A percentile compares a stretch with the other conserved stretches of the same genome.
Evolutionary conservation across 1,140 invertebrate genomes (phyloP).

Genomic region (Myzus persicae): DNA sequence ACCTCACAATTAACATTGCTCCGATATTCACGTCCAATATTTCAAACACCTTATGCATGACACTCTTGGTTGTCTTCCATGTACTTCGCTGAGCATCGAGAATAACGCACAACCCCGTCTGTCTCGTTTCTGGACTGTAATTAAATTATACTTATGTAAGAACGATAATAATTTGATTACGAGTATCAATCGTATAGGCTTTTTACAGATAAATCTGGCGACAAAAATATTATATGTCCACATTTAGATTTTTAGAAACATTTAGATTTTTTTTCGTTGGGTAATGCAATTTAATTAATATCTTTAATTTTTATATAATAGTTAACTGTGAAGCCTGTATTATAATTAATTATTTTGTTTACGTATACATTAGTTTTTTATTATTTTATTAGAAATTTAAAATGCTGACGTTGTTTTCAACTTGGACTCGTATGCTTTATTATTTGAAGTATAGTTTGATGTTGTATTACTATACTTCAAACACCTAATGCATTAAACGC

Average conservation of each 20-base stretch:
- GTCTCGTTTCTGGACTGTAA: slow-evolving; percentile 68
- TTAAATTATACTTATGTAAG: background rate
- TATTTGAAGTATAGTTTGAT: too few relatives aligned
- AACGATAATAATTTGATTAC: background rate
- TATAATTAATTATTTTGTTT: background rate
- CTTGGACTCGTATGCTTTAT: background rate
- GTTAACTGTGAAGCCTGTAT: background rate
- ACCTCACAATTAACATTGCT: slow-evolving; percentile 71
- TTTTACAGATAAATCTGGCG: background rate
- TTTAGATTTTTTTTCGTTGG: too few relatives aligned
- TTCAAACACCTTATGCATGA: slow-evolving; percentile 69
- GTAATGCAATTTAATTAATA: too few relatives aligned
- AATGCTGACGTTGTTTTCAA: background rate
- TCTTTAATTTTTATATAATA: background rate
- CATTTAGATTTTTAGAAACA: too few relatives aligned
- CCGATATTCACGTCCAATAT: slow-evolving; percentile 68
- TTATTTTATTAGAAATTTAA: background rate
- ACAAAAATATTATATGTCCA: too few relatives aligned
- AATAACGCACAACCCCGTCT: slow-evolving; percentile 70
- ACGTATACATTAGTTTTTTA: background rate
- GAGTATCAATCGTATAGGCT: background rate
- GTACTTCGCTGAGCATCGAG: slow-evolving; percentile 73
- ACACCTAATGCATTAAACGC: background rate
- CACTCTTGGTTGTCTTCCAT: slow-evolving; percentile 72
- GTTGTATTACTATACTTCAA: background rate